Percentiles rank a stretch among this genome's conserved stretches.
Conservation (phyloP, 2,888 invertebrate genomes). For the Microplitis deprimator region DNA sequence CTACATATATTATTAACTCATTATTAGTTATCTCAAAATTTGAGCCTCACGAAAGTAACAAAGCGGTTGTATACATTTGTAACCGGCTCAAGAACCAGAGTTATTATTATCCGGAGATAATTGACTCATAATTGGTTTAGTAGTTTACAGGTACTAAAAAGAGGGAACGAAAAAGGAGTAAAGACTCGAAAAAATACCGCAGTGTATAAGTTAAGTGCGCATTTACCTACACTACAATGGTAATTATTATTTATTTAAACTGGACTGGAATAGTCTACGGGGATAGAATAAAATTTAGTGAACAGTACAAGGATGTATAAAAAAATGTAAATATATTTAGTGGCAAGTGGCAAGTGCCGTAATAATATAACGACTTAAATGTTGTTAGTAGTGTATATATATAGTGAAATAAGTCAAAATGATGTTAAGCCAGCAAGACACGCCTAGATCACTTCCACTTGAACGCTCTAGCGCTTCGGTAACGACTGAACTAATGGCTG, state of each 20-base stretch:
- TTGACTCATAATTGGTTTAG: conserved; percentile 1
- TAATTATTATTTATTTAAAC: no score
- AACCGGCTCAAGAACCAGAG: not conserved
- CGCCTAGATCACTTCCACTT: conserved; percentile 41
- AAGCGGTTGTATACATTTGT: not conserved
- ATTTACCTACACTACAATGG: no score
- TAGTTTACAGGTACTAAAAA: not conserved
- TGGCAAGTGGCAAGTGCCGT: no score
- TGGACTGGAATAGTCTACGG: no score
- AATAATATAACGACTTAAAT: not conserved
- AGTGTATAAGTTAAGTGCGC: no score
- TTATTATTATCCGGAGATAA: not conserved
- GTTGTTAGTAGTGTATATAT: conserved; percentile 11
- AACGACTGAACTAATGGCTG: conserved; percentile 46
- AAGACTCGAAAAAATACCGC: no score
- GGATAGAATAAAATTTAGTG: no score
- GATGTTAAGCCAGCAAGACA: not conserved
- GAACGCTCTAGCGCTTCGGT: conserved; percentile 48
- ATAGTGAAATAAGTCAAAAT: conserved; percentile 12
- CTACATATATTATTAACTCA: not conserved
- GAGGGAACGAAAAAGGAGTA: no score
- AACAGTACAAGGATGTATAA: not conserved
- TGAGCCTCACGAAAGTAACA: not conserved
- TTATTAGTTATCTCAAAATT: not conserved
- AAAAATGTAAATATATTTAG: conserved; percentile 1